Evolutionary conservation across 2,888 invertebrate species (phyloP).

Genomic region (Plagiodera versicolora): DNA sequence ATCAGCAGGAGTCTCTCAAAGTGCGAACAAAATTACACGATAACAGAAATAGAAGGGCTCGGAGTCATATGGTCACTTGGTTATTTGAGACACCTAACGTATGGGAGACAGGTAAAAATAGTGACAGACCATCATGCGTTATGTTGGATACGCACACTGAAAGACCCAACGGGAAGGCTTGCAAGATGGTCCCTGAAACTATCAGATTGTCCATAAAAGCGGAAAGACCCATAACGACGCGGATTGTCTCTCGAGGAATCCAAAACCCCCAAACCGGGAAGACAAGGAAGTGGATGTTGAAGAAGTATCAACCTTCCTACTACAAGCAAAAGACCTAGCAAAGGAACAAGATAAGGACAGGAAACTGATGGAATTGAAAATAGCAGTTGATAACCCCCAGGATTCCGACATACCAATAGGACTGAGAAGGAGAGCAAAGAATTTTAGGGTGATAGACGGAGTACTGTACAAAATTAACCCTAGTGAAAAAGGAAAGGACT

Average conservation of each 20-base stretch:
- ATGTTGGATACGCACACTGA: slow-evolving; percentile 20
- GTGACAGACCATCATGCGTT: slow-evolving; percentile 25
- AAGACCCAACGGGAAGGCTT: slow-evolving; percentile 18
- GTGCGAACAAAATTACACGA: too few relatives aligned
- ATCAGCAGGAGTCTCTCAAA: too few relatives aligned
- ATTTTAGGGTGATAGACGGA: slow-evolving; percentile 27
- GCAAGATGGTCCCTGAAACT: too few relatives aligned
- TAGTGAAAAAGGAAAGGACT: slow-evolving; percentile 10
- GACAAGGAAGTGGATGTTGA: too few relatives aligned
- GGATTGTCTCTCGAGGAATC: too few relatives aligned
- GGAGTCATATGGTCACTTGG: slow-evolving; percentile 23
- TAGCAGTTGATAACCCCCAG: too few relatives aligned
- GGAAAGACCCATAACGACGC: too few relatives aligned
- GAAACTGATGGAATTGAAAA: slow-evolving; percentile 21
- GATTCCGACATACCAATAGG: too few relatives aligned
- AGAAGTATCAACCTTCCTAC: slow-evolving; percentile 25
- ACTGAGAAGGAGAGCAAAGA: too few relatives aligned
- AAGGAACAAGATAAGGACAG: slow-evolving; percentile 22
- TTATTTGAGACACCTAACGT: slow-evolving; percentile 29
- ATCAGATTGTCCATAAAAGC: too few relatives aligned
- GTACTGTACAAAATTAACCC: slow-evolving; percentile 28
- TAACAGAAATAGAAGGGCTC: slow-evolving; percentile 25
- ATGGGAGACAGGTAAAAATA: slow-evolving; percentile 22
- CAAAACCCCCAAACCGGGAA: too few relatives aligned
- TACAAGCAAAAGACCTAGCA: slow-evolving; percentile 21